A percentile compares a stretch with the other conserved stretches of the same genome.
Evolutionary conservation across 1,140 invertebrate species (phyloP).

Genomic region (Lethrus apterus): DNA sequence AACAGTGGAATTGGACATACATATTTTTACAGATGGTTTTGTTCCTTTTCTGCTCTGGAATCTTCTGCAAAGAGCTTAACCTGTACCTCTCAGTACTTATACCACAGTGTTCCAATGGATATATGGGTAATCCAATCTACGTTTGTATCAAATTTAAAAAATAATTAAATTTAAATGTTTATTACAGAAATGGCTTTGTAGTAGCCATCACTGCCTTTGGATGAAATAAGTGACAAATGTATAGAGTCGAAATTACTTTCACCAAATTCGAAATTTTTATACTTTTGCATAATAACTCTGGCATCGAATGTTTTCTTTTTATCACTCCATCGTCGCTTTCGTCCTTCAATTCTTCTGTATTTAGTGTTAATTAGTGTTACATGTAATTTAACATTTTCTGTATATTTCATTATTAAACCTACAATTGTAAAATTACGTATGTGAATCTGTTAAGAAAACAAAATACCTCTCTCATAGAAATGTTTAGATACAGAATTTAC

Average conservation of each 20-base stretch:
- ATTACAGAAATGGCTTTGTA: conserved; percentile 40
- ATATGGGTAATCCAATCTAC: too few species aligned
- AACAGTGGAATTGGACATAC: too few species aligned
- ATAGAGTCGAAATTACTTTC: conserved; percentile 39
- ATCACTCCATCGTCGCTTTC: conserved; percentile 13
- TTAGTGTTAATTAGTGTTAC: conserved; percentile 44
- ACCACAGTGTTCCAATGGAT: too few species aligned
- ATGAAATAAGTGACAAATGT: conserved; percentile 42
- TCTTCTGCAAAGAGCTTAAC: too few species aligned
- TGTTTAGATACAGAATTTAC: conserved; percentile 40
- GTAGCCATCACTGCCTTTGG: conserved; percentile 42
- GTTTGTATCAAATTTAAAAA: too few species aligned
- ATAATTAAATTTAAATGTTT: neutral
- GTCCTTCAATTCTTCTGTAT: conserved; percentile 35
- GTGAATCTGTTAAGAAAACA: too few species aligned
- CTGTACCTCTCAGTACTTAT: too few species aligned
- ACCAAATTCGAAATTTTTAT: conserved; percentile 44
- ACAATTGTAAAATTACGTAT: too few species aligned
- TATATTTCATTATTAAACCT: conserved; percentile 40
- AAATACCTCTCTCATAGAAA: conserved; percentile 46
- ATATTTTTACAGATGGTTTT: too few species aligned
- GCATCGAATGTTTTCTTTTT: conserved; percentile 41
- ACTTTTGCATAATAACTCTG: conserved; percentile 42
- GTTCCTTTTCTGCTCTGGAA: too few species aligned
- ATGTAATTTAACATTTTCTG: conserved; percentile 42